Conservation (phyloP, 2,113 vertebrate species). For the Caranx melampygus region DNA sequence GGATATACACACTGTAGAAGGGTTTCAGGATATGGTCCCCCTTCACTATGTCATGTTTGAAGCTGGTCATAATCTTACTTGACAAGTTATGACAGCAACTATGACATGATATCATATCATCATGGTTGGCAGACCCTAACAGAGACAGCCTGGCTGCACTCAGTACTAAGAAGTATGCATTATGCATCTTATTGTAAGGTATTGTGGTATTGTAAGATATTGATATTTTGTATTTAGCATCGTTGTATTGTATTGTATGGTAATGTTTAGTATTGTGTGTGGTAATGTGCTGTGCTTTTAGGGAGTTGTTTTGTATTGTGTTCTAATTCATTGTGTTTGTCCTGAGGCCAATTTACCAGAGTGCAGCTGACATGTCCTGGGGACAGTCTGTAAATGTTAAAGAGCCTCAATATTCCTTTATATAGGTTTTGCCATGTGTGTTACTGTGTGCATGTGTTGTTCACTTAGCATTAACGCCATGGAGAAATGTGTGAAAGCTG, state of each 20-base stretch:
- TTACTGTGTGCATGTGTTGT: constrained; percentile 3
- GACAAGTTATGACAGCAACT: constrained; percentile 69
- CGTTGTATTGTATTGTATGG: constrained; percentile 31
- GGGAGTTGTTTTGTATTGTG: constrained; percentile 34
- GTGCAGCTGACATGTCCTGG: constrained; percentile 41
- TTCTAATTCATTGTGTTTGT: constrained; percentile 33
- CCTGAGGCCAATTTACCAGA: constrained; percentile 41
- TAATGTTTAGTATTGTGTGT: constrained; percentile 39
- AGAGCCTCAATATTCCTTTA: constrained; percentile 26
- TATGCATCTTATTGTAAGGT: constrained; percentile 30
- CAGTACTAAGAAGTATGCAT: constrained; percentile 29
- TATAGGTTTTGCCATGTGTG: constrained; percentile 22
- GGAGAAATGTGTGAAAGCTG: constrained; percentile 75
- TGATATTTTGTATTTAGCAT: constrained; percentile 28
- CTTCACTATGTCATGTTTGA: constrained; percentile 24
- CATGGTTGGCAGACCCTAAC: constrained; percentile 30
- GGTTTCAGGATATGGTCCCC: constrained; percentile 16
- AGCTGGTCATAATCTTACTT: constrained; percentile 47
- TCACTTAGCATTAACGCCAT: constrained; percentile 53
- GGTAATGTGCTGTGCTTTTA: constrained; percentile 33
- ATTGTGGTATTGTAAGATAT: neutral
- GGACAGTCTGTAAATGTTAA: constrained; percentile 52
- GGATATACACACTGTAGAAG: constrained; percentile 20
- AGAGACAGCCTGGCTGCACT: constrained; percentile 39
- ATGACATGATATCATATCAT: constrained; percentile 59